phyloP scores from a whole-genome alignment of 2,797 vertebrate species.

The Catharus ustulatus region DNA sequence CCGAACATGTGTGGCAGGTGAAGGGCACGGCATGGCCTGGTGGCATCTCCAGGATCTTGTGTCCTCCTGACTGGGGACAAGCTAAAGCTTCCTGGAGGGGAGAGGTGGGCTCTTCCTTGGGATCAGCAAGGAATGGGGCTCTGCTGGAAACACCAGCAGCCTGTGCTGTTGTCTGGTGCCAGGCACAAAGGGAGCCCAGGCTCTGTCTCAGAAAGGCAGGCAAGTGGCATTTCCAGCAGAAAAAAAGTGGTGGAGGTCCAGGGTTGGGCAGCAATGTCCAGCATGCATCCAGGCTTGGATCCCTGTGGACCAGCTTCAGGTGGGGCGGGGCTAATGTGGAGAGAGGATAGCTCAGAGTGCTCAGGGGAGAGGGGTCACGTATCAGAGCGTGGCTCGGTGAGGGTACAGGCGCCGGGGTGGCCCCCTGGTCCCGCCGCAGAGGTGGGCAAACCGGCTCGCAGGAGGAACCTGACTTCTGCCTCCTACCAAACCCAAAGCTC shows the following conservation, averaged over 20 bases:
- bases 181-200: not conserved
- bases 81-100: not conserved
- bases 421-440: not conserved
- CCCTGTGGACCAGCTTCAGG: not conserved
- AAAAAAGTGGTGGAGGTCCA: not conserved
- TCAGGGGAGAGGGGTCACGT: not conserved
- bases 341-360: not conserved
- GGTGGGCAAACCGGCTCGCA: slow-evolving; percentile 47
- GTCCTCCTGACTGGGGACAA: not conserved
- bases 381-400: not conserved
- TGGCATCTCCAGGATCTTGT: not conserved
- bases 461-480: not conserved
- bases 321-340: not conserved
- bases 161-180: not conserved
- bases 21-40: not conserved
- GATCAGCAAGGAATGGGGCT: not conserved
- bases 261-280: not conserved
- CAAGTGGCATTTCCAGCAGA: not conserved
- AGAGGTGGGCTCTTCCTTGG: not conserved
- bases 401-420: not conserved
- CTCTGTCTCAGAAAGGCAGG: not conserved
- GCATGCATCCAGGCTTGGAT: not conserved
- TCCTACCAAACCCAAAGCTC: not conserved
- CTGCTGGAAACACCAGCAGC: not conserved
- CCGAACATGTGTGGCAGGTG: accelerated